Base-by-base conservation (phyloP, 1,140 invertebrate species). In the Drosophila tani region DNA sequence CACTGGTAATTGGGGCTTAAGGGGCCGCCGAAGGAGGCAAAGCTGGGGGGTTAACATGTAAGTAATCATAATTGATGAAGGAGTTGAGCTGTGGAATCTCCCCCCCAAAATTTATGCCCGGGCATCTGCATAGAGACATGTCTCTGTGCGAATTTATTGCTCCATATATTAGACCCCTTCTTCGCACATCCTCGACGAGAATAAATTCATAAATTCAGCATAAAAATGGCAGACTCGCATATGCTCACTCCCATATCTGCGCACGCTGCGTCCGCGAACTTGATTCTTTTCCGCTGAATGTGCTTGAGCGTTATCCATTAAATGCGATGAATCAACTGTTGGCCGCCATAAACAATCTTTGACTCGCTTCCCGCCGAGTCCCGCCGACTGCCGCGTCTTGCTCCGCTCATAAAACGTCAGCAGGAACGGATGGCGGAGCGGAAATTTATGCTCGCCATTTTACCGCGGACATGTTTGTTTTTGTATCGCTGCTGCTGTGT, bases 401-500 rank as follows among this genome's bases (percentile, higher is more conserved):
- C 29, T 15, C 41, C 21, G 58, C 80, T 80, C 83, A 83, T 88
- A 87, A 86, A 82, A 87, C 68, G 71, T 76, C 84, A 80, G 64
- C 45, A 5, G 60, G 57, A 56, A n/a, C 68, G 79, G 53, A 81
- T 80, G 76, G 83, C 59, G 62, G 19, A 68, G 55, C 82, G 73
- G 81, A 85, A 85, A 88, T 88, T 88, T 88, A 90, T 88, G 86
- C 75, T 63, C 75, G 81, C 85, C 85, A 88, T 85, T 90, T 82
- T 87, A 59, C 77, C 77, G 65, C 51, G 63, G 66, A 67, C 38
- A 55, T 64, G 49, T 50, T 64, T 73, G 53, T 75, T 46, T 64
- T 57, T 71, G 69, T 57, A 35, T 32, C 35, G 35, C 65, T 53
- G 53, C 46, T 56, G 19, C 45, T 32, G 32, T 60, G 51, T 50